Conservation (phyloP, 2,888 invertebrate species). For the Frankliniella intonsa region DNA sequence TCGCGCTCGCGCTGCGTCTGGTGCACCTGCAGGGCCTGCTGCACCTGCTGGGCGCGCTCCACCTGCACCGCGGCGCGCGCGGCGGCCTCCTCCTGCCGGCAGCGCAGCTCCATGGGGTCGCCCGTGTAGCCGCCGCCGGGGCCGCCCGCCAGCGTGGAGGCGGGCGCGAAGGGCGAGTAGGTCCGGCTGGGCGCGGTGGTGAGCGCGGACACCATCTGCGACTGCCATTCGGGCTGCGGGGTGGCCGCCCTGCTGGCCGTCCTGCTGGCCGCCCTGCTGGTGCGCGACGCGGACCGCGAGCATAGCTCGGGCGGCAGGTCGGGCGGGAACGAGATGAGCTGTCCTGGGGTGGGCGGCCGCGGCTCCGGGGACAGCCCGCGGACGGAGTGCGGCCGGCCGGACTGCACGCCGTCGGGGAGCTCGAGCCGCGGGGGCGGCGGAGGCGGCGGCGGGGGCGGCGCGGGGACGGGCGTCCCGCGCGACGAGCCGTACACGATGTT, state of each 20-base stretch:
- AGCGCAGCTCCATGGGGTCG: conserved; percentile 33
- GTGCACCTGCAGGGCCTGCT: neutral
- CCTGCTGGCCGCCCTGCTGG: conserved; percentile 17
- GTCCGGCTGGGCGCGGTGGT: conserved; percentile 60
- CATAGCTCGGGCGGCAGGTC: conserved; percentile 37
- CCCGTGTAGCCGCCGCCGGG: too few relatives aligned
- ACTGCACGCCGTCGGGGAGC: neutral
- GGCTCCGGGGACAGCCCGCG: conserved; percentile 27
- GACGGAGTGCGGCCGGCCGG: neutral
- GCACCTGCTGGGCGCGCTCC: neutral
- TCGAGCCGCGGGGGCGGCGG: conserved; percentile 7
- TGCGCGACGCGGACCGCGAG: conserved; percentile 35
- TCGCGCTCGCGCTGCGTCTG: neutral
- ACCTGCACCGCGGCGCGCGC: conserved; percentile 37
- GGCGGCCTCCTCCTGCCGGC: conserved; percentile 35
- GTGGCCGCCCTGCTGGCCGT: conserved; percentile 34
- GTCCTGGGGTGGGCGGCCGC: conserved; percentile 37
- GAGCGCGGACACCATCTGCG: conserved; percentile 50
- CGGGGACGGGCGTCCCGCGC: neutral
- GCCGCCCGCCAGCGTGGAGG: conserved; percentile 37
- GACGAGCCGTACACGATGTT: neutral
- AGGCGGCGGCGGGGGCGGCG: neutral
- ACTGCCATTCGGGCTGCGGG: conserved; percentile 36
- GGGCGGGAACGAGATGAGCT: conserved; percentile 40
- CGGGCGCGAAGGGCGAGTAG: conserved; percentile 54